Percentiles rank a stretch among this genome's conserved stretches.
phyloP scores from a whole-genome alignment of 1,140 invertebrate species.

The Panulirus ornatus region DNA sequence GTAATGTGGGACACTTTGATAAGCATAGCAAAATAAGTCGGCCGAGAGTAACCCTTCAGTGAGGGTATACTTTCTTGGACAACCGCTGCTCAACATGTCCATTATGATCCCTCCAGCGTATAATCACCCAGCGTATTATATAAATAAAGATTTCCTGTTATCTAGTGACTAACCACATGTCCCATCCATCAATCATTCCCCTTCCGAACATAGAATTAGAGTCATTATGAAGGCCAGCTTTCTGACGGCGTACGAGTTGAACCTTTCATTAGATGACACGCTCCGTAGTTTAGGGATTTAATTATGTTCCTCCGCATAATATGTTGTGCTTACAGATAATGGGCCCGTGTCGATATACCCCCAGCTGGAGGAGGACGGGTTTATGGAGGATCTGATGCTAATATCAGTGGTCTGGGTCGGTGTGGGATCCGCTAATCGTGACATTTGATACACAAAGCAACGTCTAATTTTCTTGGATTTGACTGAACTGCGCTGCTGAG shows the following conservation, averaged over 20 bases:
- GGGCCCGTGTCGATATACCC: slow-evolving; percentile 33
- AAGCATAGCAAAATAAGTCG: slow-evolving; percentile 31
- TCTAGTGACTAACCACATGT: slow-evolving; percentile 65
- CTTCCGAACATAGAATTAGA: slow-evolving; percentile 33
- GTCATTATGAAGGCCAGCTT: slow-evolving; percentile 26
- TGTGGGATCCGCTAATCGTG: not conserved
- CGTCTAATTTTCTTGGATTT: not conserved
- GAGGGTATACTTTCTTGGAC: slow-evolving; percentile 27
- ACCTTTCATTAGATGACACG: slow-evolving; percentile 58
- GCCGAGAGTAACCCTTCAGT: slow-evolving; percentile 50
- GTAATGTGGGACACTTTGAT: not conserved
- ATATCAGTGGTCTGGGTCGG: not conserved
- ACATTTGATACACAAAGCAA: not conserved
- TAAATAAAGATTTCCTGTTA: slow-evolving; percentile 67
- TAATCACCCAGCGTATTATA: slow-evolving; percentile 58
- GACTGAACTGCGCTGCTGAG: too few relatives aligned
- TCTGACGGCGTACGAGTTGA: slow-evolving; percentile 53
- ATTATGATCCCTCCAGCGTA: slow-evolving; percentile 65
- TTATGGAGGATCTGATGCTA: slow-evolving; percentile 22
- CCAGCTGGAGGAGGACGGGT: not conserved
- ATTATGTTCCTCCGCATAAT: slow-evolving; percentile 57
- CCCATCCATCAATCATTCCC: slow-evolving; percentile 61
- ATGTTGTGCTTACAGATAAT: slow-evolving; percentile 35
- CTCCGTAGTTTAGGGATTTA: slow-evolving; percentile 63
- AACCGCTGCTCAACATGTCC: slow-evolving; percentile 54